These are phyloP conservation scores for Caenorhabditis sulstoni DNA, from an alignment of 2,888 invertebrate species.

Conservation along the genomic window DNA sequence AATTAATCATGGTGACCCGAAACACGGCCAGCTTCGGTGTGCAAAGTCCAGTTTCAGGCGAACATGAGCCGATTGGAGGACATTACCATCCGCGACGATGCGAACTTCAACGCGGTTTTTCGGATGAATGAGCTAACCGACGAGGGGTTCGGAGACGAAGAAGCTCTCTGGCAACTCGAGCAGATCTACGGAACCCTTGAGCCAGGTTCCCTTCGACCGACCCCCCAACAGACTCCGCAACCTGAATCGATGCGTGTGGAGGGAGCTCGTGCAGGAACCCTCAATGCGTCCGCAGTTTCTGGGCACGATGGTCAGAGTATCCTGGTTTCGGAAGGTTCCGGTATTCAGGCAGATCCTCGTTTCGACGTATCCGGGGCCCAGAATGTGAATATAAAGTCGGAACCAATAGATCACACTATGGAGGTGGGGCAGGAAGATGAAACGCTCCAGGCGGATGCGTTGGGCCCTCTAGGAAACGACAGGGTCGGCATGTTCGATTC, in stretches of 20 bases:
- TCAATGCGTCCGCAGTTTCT: too few relatives aligned
- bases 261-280: slow-evolving; percentile 19
- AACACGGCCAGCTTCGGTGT: too few relatives aligned
- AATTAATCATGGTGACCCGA: slow-evolving; percentile 29
- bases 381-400: slow-evolving; percentile 4
- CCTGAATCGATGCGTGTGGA: slow-evolving; percentile 1
- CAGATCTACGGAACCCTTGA: slow-evolving; percentile 26
- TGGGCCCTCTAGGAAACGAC: not conserved
- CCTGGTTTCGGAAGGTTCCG: slow-evolving; percentile 1
- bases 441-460: not conserved
- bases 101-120: slow-evolving; percentile 30
- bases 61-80: slow-evolving; percentile 56
- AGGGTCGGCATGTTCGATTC: slow-evolving; percentile 16
- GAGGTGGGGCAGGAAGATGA: not conserved
- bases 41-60: slow-evolving; percentile 26
- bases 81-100: slow-evolving; percentile 54
- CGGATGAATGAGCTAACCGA: not conserved
- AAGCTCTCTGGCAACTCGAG: slow-evolving; percentile 2
- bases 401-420: slow-evolving; percentile 1
- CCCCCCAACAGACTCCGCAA: slow-evolving; percentile 21
- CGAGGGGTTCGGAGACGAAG: slow-evolving; percentile 41
- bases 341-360: not conserved
- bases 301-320: not conserved
- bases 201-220: not conserved
- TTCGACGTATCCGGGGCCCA: not conserved